Base-by-base conservation (phyloP, 2,888 invertebrate species). In the Andricus quercusramuli region DNA sequence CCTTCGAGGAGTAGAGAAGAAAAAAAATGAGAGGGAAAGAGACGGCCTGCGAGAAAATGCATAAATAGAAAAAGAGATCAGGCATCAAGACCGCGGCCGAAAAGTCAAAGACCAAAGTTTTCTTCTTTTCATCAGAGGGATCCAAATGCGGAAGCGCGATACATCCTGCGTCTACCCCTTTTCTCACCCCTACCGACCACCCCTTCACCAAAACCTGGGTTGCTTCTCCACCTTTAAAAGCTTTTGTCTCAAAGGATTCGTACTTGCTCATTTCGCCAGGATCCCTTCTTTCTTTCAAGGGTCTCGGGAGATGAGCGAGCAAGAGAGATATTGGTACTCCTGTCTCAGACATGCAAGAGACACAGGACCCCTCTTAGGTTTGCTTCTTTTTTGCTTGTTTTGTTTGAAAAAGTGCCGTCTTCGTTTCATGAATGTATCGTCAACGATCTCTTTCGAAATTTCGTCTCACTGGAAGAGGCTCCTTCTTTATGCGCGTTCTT, bases 231-330 rank as follows among this genome's bases (percentile, higher is more conserved):
- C 78, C 83, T 88, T 86, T 87, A 86, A 82, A 84, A 85, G 87
- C 90, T 90, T 89, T 89, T 89, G 91, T 91, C 90, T 92, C 91
- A 91, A 91, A 91, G 89, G 90, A 90, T 84, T 87, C 87, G 85
- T 89, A 83, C 89, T 90, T 89, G 92, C 90, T 91, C 92, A 90
- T 91, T 91, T 91, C 83, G 87, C 84, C 85, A 87, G 83, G 80
- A 86, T 86, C 86, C 84, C 85, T 86, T 83, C 87, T 87, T 89
- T 86, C 85, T 85, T 83, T 80, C 84, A 83, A 80, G 84, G 83
- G 85, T 84, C 86, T 85, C 84, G 76, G 65, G 82, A 85, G 47
- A 37, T 13, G 77, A 77, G 78, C 29, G 64, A 41, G 77, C 65
- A 65, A 67, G 67, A 37, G 22, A 67, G 67, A 67, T 6, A 67